A percentile compares a stretch with the other conserved stretches of the same genome.
These are phyloP conservation scores for Pterocles orientalis DNA, from an alignment of 2,113 vertebrate genomes.

Conservation along the genomic window DNA sequence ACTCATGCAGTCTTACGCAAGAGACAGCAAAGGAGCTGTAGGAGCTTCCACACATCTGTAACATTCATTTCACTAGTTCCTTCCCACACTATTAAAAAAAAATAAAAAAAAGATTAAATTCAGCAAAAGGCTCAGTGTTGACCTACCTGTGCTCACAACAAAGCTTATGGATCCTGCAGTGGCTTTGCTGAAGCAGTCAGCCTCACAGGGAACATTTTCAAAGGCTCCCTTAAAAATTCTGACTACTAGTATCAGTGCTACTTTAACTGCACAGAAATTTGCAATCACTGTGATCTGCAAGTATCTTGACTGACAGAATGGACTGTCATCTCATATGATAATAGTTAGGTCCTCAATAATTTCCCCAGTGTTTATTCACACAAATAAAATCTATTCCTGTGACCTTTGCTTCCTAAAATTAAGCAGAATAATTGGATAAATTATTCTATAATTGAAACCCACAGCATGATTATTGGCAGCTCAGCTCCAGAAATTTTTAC, in stretches of 20 bases:
- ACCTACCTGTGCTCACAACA: background rate
- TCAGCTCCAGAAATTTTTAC: slow-evolving; percentile 53
- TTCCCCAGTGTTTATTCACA: slow-evolving; percentile 44
- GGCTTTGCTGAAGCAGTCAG: background rate
- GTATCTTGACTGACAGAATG: background rate
- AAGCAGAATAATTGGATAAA: slow-evolving; percentile 59
- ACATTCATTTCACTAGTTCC: background rate
- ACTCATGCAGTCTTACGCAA: background rate
- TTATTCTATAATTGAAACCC: slow-evolving; percentile 62
- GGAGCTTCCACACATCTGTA: background rate
- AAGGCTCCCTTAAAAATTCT: background rate
- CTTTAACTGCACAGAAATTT: background rate
- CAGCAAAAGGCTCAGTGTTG: background rate
- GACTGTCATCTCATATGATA: background rate
- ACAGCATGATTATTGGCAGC: slow-evolving; percentile 37
- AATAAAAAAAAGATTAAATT: background rate
- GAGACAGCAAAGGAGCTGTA: background rate
- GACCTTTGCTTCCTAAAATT: slow-evolving; percentile 63
- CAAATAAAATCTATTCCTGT: slow-evolving; percentile 27
- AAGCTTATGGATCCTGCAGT: background rate
- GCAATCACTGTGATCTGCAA: background rate
- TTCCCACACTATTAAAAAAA: background rate
- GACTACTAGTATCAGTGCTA: background rate
- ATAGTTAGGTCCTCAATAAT: background rate
- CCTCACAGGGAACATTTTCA: background rate